Base-by-base conservation (phyloP, 2,113 vertebrate genomes). In the Sylvietta virens region DNA sequence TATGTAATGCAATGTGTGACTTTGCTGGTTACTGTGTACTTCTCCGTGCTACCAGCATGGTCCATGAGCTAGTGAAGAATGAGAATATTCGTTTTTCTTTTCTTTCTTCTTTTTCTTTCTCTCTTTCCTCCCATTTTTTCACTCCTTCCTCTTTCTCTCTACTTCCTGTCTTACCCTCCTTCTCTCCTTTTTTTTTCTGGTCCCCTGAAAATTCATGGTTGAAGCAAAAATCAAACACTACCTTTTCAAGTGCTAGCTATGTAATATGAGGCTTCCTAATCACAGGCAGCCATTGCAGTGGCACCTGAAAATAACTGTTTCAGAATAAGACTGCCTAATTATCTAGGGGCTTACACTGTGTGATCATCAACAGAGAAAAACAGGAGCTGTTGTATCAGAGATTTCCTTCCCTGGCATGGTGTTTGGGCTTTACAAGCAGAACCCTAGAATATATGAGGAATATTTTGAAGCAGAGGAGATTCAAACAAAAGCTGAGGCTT, bases 301-400 rank as follows among this genome's bases (percentile, higher is more conserved):
- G 82, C 91, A 94, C 94, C 91, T 95, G 88, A 91, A 96, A 96
- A 94, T 40, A 60, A 84, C n/a, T 69, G 50, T 88, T 90, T 92
- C 76, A 74, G 64, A 90, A 39, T 54, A 89, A 80, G 33, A 72
- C 27, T 58, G 83, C 45, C 54, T 92, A 82, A 91, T 93, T 94
- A 92, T 86, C 51, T 51, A 88, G n/a, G 37, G 83, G 57, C 17
- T 84, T 93, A 77, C 51, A 85, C 64, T 45, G 42, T 82, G 51
- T 64, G 86, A 74, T 94, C 81, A 90, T 81, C 86, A 83, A 73
- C 56, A 92, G 60, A 86, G 76, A 70, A 93, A 92, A 92, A 81
- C 3, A 92, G 51, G 54, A 28, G 33, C 47, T 83, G 40, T 44
- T 86, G 82, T 62, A 88, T 2, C 4, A 83, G 73, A 80, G 15